Percentiles rank a stretch among this genome's conserved stretches.
These are phyloP conservation scores for Xestobium rufovillosum DNA, from an alignment of 2,888 invertebrate genomes.

Conservation along the genomic window DNA sequence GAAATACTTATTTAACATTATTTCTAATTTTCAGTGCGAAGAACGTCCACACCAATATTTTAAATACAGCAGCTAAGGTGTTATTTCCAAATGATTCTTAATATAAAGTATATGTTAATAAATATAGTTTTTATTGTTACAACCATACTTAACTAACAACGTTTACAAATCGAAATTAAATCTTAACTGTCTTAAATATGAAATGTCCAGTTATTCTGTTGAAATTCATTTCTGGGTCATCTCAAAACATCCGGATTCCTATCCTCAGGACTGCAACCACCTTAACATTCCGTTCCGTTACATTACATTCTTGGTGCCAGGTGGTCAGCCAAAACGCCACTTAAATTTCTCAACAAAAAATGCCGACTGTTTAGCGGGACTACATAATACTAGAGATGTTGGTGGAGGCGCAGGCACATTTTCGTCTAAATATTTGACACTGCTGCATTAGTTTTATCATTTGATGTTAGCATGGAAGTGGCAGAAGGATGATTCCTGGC, in stretches of 20 bases:
- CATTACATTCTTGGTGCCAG: constrained; percentile 27
- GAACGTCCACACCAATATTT: too few relatives aligned
- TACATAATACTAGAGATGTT: constrained; percentile 1
- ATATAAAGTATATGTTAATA: too few relatives aligned
- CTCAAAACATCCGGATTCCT: constrained; percentile 34
- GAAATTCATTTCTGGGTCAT: constrained; percentile 42
- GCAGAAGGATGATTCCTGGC: constrained; percentile 28
- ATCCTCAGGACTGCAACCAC: constrained; percentile 20
- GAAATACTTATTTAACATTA: too few relatives aligned
- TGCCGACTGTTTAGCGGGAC: constrained; percentile 1
- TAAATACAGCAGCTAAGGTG: too few relatives aligned
- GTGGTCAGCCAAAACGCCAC: constrained; percentile 29
- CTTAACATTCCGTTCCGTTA: constrained; percentile 16
- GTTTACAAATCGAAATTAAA: too few relatives aligned
- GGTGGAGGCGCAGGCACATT: constrained; percentile 4
- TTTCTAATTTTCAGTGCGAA: too few relatives aligned
- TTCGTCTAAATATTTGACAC: constrained; percentile 26
- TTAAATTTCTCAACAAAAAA: constrained; percentile 19
- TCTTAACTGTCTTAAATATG: too few relatives aligned
- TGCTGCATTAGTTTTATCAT: constrained; percentile 28
- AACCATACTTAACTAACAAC: too few relatives aligned
- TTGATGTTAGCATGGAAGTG: constrained; percentile 17
- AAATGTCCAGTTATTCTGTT: too few relatives aligned
- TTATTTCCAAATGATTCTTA: too few relatives aligned
- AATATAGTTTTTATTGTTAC: too few relatives aligned